These are phyloP conservation scores for Paedocypris sp. DNA, from an alignment of 2,113 vertebrate species.

Conservation along the genomic window DNA sequence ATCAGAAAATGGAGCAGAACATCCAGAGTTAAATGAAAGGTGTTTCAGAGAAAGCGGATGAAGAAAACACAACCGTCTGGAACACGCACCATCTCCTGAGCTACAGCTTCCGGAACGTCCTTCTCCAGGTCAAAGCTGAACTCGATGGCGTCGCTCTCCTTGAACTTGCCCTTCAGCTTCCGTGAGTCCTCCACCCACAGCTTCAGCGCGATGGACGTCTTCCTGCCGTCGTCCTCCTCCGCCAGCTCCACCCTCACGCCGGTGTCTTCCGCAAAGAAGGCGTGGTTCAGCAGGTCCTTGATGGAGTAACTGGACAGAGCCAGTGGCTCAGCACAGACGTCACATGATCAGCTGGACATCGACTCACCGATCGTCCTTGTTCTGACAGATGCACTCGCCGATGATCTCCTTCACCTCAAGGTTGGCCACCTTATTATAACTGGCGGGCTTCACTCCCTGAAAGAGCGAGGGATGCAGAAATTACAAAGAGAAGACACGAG, in stretches of 20 bases:
- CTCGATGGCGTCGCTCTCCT: slow-evolving; percentile 92
- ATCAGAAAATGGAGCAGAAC: not conserved
- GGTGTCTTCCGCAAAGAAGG: slow-evolving; percentile 96
- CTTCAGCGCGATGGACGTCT: slow-evolving; percentile 86
- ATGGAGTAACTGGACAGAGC: slow-evolving; percentile 76
- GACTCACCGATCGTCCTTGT: slow-evolving; percentile 90
- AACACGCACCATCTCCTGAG: slow-evolving; percentile 88
- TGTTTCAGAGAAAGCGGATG: not conserved
- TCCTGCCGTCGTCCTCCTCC: slow-evolving; percentile 89
- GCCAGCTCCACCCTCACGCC: slow-evolving; percentile 95
- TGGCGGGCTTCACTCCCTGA: slow-evolving; percentile 94
- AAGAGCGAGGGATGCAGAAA: not conserved
- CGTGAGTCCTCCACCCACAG: slow-evolving; percentile 97
- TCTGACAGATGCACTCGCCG: slow-evolving; percentile 95
- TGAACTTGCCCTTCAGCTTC: slow-evolving; percentile 95
- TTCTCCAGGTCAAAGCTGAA: slow-evolving; percentile 89
- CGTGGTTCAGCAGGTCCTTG: slow-evolving; percentile 93
- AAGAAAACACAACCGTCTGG: too few relatives aligned
- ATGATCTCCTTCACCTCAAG: slow-evolving; percentile 98
- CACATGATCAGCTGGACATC: too few relatives aligned
- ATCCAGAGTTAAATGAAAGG: too few relatives aligned
- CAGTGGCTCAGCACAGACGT: not conserved
- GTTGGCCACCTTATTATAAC: slow-evolving; percentile 88
- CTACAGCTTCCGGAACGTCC: slow-evolving; percentile 88
- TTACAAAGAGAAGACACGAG: too few relatives aligned